These are phyloP conservation scores for Meta bourneti DNA, from an alignment of 2,888 invertebrate genomes.

Conservation along the genomic window DNA sequence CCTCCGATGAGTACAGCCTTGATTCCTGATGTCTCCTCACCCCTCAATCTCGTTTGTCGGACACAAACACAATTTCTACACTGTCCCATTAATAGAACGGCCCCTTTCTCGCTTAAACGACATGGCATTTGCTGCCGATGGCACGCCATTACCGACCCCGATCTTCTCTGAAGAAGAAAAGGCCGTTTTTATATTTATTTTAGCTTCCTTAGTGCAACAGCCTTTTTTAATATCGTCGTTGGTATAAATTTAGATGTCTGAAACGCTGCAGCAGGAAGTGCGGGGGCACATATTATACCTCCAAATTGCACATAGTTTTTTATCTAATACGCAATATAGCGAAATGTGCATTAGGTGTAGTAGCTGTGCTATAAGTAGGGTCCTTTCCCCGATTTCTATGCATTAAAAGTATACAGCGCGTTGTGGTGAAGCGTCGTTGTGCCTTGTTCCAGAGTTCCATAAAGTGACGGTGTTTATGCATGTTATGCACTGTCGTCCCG, in stretches of 20 bases:
- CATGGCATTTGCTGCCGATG: conserved; percentile 47
- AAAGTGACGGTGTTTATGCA: neutral
- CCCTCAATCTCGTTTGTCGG: conserved; percentile 41
- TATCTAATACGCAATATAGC: conserved; percentile 6
- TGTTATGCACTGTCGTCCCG: neutral
- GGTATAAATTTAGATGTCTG: conserved; percentile 33
- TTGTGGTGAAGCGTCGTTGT: neutral
- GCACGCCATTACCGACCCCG: conserved; percentile 35
- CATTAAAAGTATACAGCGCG: neutral
- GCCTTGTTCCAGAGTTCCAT: too few species aligned
- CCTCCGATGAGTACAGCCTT: neutral
- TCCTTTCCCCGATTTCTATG: neutral
- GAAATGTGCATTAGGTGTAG: neutral
- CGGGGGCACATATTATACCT: conserved; percentile 14
- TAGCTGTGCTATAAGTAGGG: neutral
- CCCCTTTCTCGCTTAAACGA: conserved; percentile 42
- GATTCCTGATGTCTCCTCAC: neutral
- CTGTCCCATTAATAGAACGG: conserved; percentile 41
- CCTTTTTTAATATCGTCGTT: conserved; percentile 39
- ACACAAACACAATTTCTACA: conserved; percentile 48
- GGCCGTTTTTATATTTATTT: conserved; percentile 21
- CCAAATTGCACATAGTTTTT: conserved; percentile 19
- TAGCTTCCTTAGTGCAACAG: neutral
- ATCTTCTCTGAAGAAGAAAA: conserved; percentile 7
- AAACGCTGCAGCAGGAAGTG: neutral